phyloP scores from a whole-genome alignment of 1,140 invertebrate species.

The Apis laboriosa region DNA sequence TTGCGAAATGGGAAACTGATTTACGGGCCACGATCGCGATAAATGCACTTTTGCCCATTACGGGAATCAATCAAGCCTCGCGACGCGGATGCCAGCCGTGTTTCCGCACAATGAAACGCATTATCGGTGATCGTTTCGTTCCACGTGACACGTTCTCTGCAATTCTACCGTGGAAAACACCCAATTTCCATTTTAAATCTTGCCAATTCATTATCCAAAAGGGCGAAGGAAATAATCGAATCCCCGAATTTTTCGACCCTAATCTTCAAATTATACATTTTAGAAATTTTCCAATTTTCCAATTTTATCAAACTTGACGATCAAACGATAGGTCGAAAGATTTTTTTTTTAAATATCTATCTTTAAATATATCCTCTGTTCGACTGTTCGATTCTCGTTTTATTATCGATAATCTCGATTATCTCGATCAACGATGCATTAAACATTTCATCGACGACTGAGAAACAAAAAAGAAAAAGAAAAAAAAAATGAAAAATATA shows the following conservation, averaged over 20 bases:
- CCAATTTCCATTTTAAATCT: neutral
- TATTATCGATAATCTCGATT: too few species aligned
- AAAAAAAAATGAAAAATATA: neutral
- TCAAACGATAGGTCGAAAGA: too few species aligned
- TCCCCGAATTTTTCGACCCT: neutral
- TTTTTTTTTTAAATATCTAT: too few species aligned
- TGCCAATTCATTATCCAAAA: neutral
- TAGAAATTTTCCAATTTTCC: too few species aligned
- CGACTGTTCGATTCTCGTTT: too few species aligned
- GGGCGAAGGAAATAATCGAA: neutral
- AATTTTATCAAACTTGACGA: too few species aligned
- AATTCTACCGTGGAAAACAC: neutral
- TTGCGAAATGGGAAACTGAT: slow-evolving; percentile 26
- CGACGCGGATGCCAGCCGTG: neutral
- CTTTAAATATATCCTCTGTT: too few species aligned
- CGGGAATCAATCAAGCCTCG: slow-evolving; percentile 29
- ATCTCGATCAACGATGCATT: neutral
- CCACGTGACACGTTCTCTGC: neutral
- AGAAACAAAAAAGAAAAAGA: neutral
- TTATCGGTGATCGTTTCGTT: slow-evolving; percentile 2
- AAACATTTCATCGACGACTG: neutral
- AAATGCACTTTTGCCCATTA: slow-evolving; percentile 38
- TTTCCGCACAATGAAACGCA: slow-evolving; percentile 14
- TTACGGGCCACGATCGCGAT: slow-evolving; percentile 13
- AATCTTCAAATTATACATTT: neutral